Percentiles rank a stretch among this genome's conserved stretches.
These are phyloP conservation scores for Plestiodon gilberti DNA, from an alignment of 2,113 vertebrate genomes.

Conservation along the genomic window DNA sequence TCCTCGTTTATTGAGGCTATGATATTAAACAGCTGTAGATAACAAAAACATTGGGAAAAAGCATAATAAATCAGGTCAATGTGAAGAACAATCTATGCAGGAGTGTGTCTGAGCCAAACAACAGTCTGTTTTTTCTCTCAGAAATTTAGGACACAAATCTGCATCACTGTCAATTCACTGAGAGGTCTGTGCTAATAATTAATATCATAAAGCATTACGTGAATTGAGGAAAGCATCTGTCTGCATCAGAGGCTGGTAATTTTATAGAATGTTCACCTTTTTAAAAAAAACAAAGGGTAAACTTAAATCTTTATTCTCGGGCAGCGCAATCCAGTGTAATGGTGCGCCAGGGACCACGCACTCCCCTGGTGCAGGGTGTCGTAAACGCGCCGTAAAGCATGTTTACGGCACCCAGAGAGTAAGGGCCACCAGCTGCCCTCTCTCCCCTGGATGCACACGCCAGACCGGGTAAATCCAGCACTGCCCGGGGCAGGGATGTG, in stretches of 20 bases:
- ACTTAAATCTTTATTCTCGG: neutral
- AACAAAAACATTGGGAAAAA: constrained; percentile 62
- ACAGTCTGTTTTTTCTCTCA: constrained; percentile 39
- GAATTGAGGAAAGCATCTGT: constrained; percentile 46
- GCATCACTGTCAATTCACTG: constrained; percentile 41
- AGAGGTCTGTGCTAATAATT: constrained; percentile 39
- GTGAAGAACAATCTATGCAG: constrained; percentile 58
- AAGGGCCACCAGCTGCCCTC: too few relatives aligned
- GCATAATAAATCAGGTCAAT: constrained; percentile 65
- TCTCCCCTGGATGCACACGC: too few relatives aligned
- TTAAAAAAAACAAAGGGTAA: constrained; percentile 15
- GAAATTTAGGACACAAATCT: constrained; percentile 63
- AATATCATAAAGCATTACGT: constrained; percentile 44
- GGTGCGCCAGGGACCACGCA: too few relatives aligned
- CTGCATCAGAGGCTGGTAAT: constrained; percentile 39
- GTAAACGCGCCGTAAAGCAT: too few relatives aligned
- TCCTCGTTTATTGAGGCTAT: constrained; percentile 50
- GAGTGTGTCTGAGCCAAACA: constrained; percentile 57
- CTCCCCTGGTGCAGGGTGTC: too few relatives aligned
- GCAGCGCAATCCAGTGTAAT: too few relatives aligned
- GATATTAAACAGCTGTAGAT: constrained; percentile 65
- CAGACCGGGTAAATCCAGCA: too few relatives aligned
- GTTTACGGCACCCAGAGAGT: too few relatives aligned
- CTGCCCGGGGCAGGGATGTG: too few relatives aligned
- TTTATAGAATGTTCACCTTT: constrained; percentile 36